Evolutionary conservation across 2,888 invertebrate species (phyloP).

Genomic region (Scaptomyza caliginosa): DNA sequence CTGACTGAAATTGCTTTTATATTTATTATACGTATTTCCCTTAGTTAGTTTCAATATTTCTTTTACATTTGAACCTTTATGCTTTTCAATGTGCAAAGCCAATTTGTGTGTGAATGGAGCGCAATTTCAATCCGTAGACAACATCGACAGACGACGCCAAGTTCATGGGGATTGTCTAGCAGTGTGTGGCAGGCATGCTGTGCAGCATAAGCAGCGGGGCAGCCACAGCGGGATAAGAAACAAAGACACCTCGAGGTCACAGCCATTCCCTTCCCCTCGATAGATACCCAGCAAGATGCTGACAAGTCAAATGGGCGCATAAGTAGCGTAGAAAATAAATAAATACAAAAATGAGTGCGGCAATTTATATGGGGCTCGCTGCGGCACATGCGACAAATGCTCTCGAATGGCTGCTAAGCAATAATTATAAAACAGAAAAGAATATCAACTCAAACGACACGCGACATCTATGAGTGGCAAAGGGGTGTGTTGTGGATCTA

Average conservation of each 20-base stretch:
- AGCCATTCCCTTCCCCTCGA: background rate
- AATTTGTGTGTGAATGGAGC: conserved; percentile 26
- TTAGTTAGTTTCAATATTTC: background rate
- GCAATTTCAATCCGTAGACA: conserved; percentile 34
- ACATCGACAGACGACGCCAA: conserved; percentile 5
- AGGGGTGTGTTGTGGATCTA: background rate
- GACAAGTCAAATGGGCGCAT: conserved; percentile 55
- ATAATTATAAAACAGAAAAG: conserved; percentile 53
- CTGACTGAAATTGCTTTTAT: background rate
- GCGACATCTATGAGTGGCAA: conserved; percentile 48
- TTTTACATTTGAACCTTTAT: conserved; percentile 5
- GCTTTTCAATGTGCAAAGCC: background rate
- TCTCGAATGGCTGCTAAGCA: conserved; percentile 37
- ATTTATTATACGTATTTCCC: too few species aligned
- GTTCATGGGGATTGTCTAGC: conserved; percentile 2
- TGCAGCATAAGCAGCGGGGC: conserved; percentile 29
- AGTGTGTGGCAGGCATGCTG: conserved; percentile 38
- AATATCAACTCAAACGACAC: conserved; percentile 54
- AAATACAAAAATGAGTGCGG: conserved; percentile 25
- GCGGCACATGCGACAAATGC: conserved; percentile 37
- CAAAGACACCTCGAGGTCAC: conserved; percentile 56
- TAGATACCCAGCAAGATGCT: conserved; percentile 12
- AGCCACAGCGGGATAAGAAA: conserved; percentile 8
- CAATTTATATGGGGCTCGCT: conserved; percentile 32
- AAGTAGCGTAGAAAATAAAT: conserved; percentile 24